A percentile compares a stretch with the other conserved stretches of the same genome.
Evolutionary conservation across 2,113 vertebrate genomes (phyloP).

Genomic region (Halcyon malimbica): DNA sequence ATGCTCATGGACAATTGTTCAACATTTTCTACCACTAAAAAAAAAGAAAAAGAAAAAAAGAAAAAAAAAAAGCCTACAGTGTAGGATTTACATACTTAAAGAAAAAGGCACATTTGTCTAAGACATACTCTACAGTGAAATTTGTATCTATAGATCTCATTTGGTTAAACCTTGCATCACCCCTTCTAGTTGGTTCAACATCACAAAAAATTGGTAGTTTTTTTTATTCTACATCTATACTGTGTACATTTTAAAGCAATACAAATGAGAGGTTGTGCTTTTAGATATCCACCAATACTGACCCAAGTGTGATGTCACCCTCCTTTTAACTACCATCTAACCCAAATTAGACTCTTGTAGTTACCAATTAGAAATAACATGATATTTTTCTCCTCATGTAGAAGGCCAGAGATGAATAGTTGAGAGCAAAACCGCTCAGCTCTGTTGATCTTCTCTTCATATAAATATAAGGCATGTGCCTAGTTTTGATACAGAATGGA

Average conservation of each 20-base stretch:
- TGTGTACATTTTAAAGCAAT: conserved; percentile 87
- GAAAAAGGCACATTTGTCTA: conserved; percentile 82
- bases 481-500: conserved; percentile 86
- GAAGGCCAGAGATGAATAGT: conserved; percentile 65
- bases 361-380: conserved; percentile 46
- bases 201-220: conserved; percentile 79
- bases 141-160: conserved; percentile 81
- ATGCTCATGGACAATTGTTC: conserved; percentile 84
- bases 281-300: conserved; percentile 74
- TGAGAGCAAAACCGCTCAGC: conserved; percentile 62
- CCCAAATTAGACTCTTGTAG: conserved; percentile 70
- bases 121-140: conserved; percentile 80
- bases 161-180: conserved; percentile 88
- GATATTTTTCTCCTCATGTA: conserved; percentile 60
- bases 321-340: conserved; percentile 66
- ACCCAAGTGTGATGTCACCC: conserved; percentile 76
- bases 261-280: conserved; percentile 82
- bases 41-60: not conserved
- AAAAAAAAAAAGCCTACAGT: conserved; percentile 74
- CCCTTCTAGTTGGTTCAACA: conserved; percentile 80
- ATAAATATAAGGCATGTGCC: conserved; percentile 81
- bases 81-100: conserved; percentile 83
- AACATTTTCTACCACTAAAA: conserved; percentile 86
- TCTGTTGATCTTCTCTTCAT: conserved; percentile 76
- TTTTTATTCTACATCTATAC: conserved; percentile 76